phyloP scores from a whole-genome alignment of 2,113 vertebrate genomes.

The Cyanoderma ruficeps region DNA sequence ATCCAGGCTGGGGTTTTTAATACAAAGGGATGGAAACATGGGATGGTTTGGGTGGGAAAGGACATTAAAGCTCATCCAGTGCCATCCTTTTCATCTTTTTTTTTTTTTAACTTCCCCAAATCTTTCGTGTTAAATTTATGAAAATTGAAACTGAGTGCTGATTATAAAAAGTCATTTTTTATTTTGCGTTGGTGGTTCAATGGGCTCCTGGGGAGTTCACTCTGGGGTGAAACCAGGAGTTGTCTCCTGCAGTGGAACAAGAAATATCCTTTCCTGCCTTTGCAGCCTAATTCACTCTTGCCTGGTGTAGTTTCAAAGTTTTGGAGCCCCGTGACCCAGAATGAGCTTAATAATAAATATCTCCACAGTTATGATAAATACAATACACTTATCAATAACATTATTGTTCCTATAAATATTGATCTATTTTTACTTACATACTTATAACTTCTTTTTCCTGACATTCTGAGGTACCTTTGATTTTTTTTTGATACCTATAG shows the following conservation, averaged over 20 bases:
- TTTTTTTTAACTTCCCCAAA: neutral
- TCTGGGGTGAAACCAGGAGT: neutral
- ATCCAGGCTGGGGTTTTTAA: neutral
- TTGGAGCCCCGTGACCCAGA: neutral
- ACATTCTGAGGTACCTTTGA: neutral
- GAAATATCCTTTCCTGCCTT: neutral
- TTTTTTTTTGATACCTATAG: neutral
- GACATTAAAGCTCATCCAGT: neutral
- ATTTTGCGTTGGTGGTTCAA: no score
- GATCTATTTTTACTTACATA: neutral
- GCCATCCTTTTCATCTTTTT: neutral
- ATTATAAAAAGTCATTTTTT: neutral
- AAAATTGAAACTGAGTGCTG: neutral
- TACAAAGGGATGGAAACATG: neutral
- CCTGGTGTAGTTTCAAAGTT: neutral
- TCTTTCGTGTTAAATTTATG: neutral
- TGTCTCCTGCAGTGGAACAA: neutral
- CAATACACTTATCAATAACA: neutral
- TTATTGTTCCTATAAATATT: no score
- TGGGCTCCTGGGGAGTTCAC: neutral
- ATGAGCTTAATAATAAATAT: neutral
- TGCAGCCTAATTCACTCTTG: neutral
- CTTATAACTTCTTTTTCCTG: neutral
- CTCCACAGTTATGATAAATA: neutral
- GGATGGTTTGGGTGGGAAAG: no score